Evolutionary conservation across 1,140 invertebrate genomes (phyloP), one percentile per base, ranked within the genome.

Genomic region (Plectrocnemia conspersa): DNA sequence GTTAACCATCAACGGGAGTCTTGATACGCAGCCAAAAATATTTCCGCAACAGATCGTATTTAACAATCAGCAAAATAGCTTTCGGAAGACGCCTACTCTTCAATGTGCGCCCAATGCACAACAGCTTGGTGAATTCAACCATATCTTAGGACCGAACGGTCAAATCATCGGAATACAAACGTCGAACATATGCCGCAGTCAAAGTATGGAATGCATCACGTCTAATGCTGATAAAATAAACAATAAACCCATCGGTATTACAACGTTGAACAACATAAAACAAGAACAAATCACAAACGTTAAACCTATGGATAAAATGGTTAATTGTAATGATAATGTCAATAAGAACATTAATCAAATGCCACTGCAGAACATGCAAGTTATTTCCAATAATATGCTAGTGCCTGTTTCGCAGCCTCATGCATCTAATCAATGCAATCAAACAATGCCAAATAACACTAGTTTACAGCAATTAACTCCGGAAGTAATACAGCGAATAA

Each of bases 151-250:
- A 3, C 75, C 76, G 0, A 78, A 78, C 54, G 78, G 77, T 15
- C 77, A 79, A 68, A 71, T 80, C 25, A 78, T 80, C 23, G 77
- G 76, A 13, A 70, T 80, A 2, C 77, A 79, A 56, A 73, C 73
- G 62, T 56, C 58, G 11, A 56, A 29, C 67, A 73, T 48, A 62
- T 71, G 32, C 41, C 72, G 32, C 44, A 74, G 58, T 52, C 59
- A 61, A 33, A 58, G 55, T 19, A 23, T 61, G 40, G 55, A 56
- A 42, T 58, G 42, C 44, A 52, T 61, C 15, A 36, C 41, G 7
- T 33, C 33, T 13, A 46, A 50, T 45, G 52, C 11, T 27, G 52
- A 46, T 5, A 54, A 33, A 24, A 6, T 5, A 33, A 25, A 15
- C 23, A 22, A 22, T 10, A 48, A 50, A 24, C 23, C 13, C 16